Percentiles rank a stretch among this genome's conserved stretches.
Evolutionary conservation across 2,888 invertebrate species (phyloP).

Genomic region (Cheiracanthium punctorium): DNA sequence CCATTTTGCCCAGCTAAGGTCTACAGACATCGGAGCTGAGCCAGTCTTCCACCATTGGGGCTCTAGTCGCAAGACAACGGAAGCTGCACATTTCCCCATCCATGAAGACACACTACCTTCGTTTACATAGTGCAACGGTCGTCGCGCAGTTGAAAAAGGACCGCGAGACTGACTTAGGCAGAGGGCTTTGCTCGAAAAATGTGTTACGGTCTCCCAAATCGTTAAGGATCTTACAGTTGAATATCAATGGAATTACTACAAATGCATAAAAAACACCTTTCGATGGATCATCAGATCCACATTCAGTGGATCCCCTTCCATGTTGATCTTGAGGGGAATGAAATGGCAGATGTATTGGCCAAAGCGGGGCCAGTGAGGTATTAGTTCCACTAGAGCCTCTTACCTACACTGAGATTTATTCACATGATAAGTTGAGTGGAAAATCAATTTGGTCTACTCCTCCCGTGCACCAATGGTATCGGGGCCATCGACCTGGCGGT

Average conservation of each 20-base stretch:
- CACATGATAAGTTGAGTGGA: too few species aligned
- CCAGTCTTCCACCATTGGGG: neutral
- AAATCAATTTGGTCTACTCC: too few species aligned
- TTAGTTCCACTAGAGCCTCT: too few species aligned
- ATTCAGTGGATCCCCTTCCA: too few species aligned
- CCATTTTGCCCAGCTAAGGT: neutral
- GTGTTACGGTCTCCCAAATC: neutral
- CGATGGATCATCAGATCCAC: too few species aligned
- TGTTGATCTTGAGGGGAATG: too few species aligned
- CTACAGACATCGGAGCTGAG: neutral
- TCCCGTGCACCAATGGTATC: too few species aligned
- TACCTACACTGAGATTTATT: too few species aligned
- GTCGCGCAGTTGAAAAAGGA: neutral
- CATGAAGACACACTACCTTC: neutral
- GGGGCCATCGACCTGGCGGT: too few species aligned
- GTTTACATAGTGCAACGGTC: conserved; percentile 8
- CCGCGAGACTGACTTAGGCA: neutral
- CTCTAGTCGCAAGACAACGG: neutral
- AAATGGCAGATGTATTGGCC: too few species aligned
- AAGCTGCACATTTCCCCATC: conserved; percentile 25
- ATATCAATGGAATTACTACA: neutral
- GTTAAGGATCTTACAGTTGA: neutral
- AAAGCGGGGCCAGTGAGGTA: too few species aligned
- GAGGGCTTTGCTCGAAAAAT: conserved; percentile 2
- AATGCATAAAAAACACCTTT: too few species aligned